phyloP scores from a whole-genome alignment of 1,140 invertebrate species.

The Aphaenogaster ashmeadi region DNA sequence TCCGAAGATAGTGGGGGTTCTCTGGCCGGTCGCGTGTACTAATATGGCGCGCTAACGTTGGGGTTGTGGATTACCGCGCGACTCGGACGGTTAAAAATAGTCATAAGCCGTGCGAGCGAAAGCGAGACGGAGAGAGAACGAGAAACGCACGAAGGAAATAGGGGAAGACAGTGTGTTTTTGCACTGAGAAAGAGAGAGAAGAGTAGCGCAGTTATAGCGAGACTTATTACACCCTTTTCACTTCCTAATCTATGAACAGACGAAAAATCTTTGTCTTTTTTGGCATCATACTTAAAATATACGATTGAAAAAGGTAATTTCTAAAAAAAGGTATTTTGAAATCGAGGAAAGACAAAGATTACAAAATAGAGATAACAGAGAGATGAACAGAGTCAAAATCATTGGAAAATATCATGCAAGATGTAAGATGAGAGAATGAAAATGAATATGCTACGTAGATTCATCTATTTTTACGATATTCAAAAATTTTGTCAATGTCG shows the following conservation, averaged over 20 bases:
- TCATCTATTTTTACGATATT: neutral
- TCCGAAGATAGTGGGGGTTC: constrained; percentile 85
- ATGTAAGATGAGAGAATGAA: neutral
- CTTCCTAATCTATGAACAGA: constrained; percentile 64
- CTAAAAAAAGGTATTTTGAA: neutral
- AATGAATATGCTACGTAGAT: neutral
- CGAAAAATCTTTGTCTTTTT: constrained; percentile 56
- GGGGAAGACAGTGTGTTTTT: constrained; percentile 34
- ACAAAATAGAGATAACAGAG: neutral
- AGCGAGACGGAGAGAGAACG: constrained; percentile 54
- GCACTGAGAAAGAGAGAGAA: neutral
- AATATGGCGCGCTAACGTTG: constrained; percentile 86
- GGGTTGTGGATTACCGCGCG: constrained; percentile 84
- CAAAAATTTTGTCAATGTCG: neutral
- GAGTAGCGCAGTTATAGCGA: constrained; percentile 54
- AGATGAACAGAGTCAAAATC: neutral
- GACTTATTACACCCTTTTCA: constrained; percentile 23
- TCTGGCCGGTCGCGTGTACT: constrained; percentile 84
- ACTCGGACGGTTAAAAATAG: constrained; percentile 86
- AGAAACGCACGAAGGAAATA: neutral
- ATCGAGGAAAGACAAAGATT: neutral
- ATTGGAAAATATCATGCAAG: neutral
- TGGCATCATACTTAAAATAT: neutral
- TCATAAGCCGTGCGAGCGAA: constrained; percentile 84
- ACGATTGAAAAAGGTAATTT: neutral